phyloP scores from a whole-genome alignment of 2,888 invertebrate genomes.

The Drosophila kokeensis region DNA sequence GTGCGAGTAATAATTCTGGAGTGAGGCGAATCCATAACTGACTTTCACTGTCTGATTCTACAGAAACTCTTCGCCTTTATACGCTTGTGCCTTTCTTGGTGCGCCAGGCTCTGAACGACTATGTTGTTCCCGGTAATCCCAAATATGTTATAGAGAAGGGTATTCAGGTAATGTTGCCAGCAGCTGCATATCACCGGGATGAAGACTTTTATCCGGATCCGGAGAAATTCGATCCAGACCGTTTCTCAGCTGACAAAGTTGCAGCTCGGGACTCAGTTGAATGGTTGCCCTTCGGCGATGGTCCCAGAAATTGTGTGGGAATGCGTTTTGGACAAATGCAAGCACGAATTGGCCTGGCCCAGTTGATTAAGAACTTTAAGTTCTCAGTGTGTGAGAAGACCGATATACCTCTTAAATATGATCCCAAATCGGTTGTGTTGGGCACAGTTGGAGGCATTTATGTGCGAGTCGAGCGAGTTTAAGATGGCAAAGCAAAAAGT shows the following conservation, averaged over 20 bases:
- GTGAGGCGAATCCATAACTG: background rate
- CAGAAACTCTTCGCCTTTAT: constrained; percentile 87
- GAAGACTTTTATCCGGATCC: constrained; percentile 86
- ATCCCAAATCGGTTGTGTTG: constrained; percentile 55
- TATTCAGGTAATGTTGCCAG: constrained; percentile 67
- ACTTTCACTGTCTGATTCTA: background rate
- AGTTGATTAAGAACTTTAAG: constrained; percentile 71
- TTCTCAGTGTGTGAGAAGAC: constrained; percentile 69
- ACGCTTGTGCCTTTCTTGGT: constrained; percentile 86
- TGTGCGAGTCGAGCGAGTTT: constrained; percentile 36
- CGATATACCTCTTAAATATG: constrained; percentile 62
- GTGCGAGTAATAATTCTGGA: background rate
- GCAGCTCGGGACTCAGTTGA: constrained; percentile 85
- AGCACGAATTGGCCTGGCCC: constrained; percentile 72
- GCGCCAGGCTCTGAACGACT: constrained; percentile 86
- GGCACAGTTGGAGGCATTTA: constrained; percentile 55
- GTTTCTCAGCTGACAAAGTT: constrained; percentile 87
- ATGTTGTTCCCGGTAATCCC: constrained; percentile 85
- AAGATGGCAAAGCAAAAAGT: no score
- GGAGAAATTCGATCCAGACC: constrained; percentile 87
- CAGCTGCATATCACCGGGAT: constrained; percentile 87
- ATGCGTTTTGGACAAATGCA: constrained; percentile 83
- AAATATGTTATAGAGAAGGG: constrained; percentile 85
- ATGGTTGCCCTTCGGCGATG: constrained; percentile 83
- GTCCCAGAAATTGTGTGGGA: constrained; percentile 83